Conservation (phyloP, 2,113 vertebrate species). For the Plestiodon gilberti region DNA sequence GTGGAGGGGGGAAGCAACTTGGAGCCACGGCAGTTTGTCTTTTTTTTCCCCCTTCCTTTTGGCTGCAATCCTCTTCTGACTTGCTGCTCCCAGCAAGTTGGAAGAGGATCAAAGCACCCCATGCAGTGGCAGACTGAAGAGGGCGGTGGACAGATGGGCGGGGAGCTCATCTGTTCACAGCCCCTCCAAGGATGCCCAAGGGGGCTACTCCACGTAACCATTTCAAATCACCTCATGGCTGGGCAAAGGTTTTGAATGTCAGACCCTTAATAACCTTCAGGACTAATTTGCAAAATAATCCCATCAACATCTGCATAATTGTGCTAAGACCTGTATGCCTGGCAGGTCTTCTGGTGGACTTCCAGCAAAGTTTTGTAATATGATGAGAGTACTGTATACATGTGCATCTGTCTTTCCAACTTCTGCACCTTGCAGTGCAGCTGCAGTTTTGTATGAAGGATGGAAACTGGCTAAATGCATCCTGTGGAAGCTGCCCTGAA, state of each 20-base stretch:
- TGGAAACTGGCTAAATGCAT: neutral
- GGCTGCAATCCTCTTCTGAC: no score
- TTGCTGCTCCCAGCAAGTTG: no score
- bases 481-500: neutral
- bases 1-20: no score
- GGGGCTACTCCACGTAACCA: no score
- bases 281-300: conserved; percentile 44
- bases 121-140: no score
- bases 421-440: neutral
- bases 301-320: neutral
- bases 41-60: no score
- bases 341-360: neutral
- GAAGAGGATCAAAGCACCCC: no score
- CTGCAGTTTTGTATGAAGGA: fast-evolving
- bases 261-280: conserved; percentile 23
- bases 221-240: no score
- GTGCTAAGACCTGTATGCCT: conserved; percentile 13
- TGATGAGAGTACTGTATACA: neutral
- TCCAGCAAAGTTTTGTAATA: fast-evolving
- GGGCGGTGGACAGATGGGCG: no score
- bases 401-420: neutral
- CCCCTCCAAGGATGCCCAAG: no score
- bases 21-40: no score
- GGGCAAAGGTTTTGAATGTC: conserved; percentile 35
- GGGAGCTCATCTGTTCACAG: no score